Conservation (phyloP, 2,888 invertebrate genomes). For the Hydrotaea cyrtoneurina region DNA sequence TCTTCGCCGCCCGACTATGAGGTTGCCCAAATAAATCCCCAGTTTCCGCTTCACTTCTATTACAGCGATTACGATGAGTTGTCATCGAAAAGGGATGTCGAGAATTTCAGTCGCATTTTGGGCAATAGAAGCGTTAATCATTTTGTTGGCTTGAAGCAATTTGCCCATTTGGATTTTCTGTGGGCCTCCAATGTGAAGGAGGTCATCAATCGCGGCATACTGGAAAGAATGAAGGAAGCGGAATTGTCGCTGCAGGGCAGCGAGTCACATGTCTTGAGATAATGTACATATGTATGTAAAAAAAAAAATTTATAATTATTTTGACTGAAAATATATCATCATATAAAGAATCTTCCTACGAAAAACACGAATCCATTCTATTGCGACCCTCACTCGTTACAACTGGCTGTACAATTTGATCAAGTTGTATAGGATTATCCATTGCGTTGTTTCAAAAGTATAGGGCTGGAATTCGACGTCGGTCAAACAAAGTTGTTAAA, state of each 20-base stretch:
- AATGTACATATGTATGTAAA: too few species aligned
- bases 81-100: background rate
- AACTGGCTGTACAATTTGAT: too few species aligned
- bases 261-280: too few species aligned
- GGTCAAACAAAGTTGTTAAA: too few species aligned
- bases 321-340: too few species aligned
- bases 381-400: too few species aligned
- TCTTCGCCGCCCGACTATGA: slow-evolving; percentile 5
- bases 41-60: background rate
- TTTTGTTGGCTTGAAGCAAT: background rate
- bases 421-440: too few species aligned
- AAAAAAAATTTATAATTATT: too few species aligned
- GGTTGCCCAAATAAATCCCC: background rate
- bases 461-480: too few species aligned
- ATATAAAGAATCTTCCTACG: too few species aligned
- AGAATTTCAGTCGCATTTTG: background rate
- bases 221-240: background rate
- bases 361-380: too few species aligned
- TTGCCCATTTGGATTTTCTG: slow-evolving; percentile 17
- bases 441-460: too few species aligned
- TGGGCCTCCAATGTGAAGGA: slow-evolving; percentile 5
- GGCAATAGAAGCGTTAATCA: background rate
- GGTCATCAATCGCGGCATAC: background rate
- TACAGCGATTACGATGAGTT: slow-evolving; percentile 27
- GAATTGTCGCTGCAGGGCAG: background rate